A percentile compares a stretch with the other conserved stretches of the same genome.
These are phyloP conservation scores for Epinephelus lanceolatus DNA, from an alignment of 2,113 vertebrate species.

Conservation along the genomic window DNA sequence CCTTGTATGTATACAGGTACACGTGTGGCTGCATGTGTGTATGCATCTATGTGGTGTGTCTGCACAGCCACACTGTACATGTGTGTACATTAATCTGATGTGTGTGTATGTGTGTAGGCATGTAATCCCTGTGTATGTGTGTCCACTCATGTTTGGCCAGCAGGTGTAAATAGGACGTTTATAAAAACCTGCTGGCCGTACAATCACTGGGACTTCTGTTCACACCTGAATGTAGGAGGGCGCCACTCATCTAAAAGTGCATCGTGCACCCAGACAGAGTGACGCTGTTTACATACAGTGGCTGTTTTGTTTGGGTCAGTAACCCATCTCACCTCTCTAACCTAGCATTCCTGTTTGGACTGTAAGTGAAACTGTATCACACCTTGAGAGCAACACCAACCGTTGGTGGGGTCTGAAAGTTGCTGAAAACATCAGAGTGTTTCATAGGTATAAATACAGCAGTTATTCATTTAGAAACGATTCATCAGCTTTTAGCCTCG, in stretches of 20 bases:
- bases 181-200: slow-evolving; percentile 50
- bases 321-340: slow-evolving; percentile 46
- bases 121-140: slow-evolving; percentile 11
- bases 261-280: slow-evolving; percentile 49
- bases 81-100: slow-evolving; percentile 11
- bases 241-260: slow-evolving; percentile 30
- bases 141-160: slow-evolving; percentile 56
- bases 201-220: slow-evolving; percentile 69
- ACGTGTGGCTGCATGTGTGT: slow-evolving; percentile 16
- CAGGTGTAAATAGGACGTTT: slow-evolving; percentile 73
- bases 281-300: slow-evolving; percentile 63
- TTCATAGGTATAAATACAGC: not conserved
- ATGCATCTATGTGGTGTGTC: not conserved
- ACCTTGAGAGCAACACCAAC: not conserved
- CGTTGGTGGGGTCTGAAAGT: not conserved
- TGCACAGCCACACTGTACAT: not conserved
- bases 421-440: not conserved
- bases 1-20: slow-evolving; percentile 4
- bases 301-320: slow-evolving; percentile 51
- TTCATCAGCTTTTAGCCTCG: no score
- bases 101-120: not conserved
- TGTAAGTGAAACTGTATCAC: not conserved
- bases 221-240: slow-evolving; percentile 28
- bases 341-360: slow-evolving; percentile 49
- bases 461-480: not conserved